phyloP scores from a whole-genome alignment of 2,888 invertebrate genomes.

The Empis livida region DNA sequence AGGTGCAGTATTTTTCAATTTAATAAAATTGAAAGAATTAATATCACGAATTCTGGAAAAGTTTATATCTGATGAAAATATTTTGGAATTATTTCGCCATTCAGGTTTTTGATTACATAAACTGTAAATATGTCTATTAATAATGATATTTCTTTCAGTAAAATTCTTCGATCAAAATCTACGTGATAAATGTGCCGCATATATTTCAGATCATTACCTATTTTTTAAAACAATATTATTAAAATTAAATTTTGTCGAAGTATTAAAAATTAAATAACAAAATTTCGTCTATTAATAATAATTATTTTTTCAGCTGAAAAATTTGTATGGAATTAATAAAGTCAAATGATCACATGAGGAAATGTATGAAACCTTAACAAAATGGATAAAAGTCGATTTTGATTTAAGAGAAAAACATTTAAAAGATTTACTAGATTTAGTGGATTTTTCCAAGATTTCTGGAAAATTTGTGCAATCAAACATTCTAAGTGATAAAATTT shows the following conservation, averaged over 20 bases:
- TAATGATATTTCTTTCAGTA: no score
- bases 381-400: neutral
- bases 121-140: neutral
- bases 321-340: neutral
- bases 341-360: neutral
- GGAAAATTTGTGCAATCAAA: neutral
- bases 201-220: neutral
- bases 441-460: neutral
- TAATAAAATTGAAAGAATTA: neutral
- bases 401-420: neutral
- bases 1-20: neutral
- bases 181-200: neutral
- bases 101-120: neutral
- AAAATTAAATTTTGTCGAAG: neutral
- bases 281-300: no score
- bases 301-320: neutral
- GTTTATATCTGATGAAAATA: neutral
- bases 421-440: neutral
- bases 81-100: neutral
- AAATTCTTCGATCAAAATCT: neutral
- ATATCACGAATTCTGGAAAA: neutral
- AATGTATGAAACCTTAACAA: neutral
- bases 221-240: no score
- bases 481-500: neutral
- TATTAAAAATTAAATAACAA: neutral